Evolutionary conservation across 2,888 invertebrate genomes (phyloP), one percentile per base, ranked within the genome.

Genomic region (Philereme vetulata): DNA sequence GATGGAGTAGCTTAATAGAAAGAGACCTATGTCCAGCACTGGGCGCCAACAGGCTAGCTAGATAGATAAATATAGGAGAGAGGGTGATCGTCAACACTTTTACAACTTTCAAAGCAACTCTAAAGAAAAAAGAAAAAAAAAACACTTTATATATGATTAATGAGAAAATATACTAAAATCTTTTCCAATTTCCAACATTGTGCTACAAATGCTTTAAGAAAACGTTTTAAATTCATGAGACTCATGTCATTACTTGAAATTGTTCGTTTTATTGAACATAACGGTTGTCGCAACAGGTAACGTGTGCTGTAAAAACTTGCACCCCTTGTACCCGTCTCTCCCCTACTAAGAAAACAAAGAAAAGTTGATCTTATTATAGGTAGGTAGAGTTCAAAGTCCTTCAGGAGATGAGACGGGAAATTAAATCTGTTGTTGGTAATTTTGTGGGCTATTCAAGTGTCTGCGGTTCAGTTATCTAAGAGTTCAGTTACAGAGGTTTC

Each of bases 211-310:
- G 60, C 64, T 64, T 64, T 46, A 53, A 66, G 60, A 66, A 66
- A 71, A 60, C 70, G 65, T 70, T 79, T 76, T 71, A 76, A 79
- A 83, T 84, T 84, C 82, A 80, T 80, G 78, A 72, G 75, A 64
- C 62, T 72, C 71, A 73, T 72, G 77, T 72, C 82, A 77, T 85
- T 82, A 80, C 80, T 72, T 71, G 73, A 71, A 74, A 80, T 74
- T 77, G 82, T 80, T 77, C 77, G 75, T 80, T 85, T 87, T 85
- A 88, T 86, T 80, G 82, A 76, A 77, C 82, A 84, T 87, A 83
- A 86, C 85, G 77, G 73, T 82, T 77, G 72, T 67, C 67, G 82
- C 88, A 88, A 88, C 88, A 88, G 87, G 88, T 88, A 82, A 81
- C 69, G 57, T 64, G 74, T 69, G 75, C 72, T 72, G 74, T 77